These are phyloP conservation scores for Drosophila tanythrix DNA, from an alignment of 2,888 invertebrate species.

Conservation along the genomic window DNA sequence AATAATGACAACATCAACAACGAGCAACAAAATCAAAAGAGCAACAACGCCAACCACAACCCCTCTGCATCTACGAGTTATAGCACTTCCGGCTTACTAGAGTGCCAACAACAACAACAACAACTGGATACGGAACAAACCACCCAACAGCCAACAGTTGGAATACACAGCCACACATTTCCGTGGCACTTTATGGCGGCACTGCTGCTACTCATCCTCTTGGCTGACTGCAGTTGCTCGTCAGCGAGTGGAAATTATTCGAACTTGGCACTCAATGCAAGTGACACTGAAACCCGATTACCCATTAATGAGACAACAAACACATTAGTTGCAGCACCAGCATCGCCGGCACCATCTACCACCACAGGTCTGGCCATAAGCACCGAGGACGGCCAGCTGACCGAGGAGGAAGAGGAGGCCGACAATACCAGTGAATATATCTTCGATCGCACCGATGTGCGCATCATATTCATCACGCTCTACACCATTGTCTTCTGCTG, in stretches of 20 bases:
- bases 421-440: constrained; percentile 88
- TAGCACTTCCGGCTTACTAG: constrained; percentile 62
- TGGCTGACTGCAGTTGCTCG: constrained; percentile 35
- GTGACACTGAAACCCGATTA: constrained; percentile 58
- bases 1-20: constrained; percentile 4
- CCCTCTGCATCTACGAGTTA: constrained; percentile 52
- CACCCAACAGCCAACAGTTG: constrained; percentile 20
- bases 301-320: constrained; percentile 51
- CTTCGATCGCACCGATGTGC: constrained; percentile 90
- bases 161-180: constrained; percentile 13
- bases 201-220: constrained; percentile 26
- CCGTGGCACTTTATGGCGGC: constrained; percentile 14
- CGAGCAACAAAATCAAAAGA: constrained; percentile 48
- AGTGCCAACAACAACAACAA: constrained; percentile 26
- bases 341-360: constrained; percentile 8
- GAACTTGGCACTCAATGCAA: constrained; percentile 40
- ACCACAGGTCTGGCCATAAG: constrained; percentile 34
- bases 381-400: constrained; percentile 13
- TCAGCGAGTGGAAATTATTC: constrained; percentile 47
- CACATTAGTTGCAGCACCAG: constrained; percentile 11
- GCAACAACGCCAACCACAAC: constrained; percentile 16
- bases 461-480: constrained; percentile 90
- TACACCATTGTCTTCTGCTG: constrained; percentile 92
- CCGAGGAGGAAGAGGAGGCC: constrained; percentile 55
- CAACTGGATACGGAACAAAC: constrained; percentile 14